Evolutionary conservation across 2,888 invertebrate genomes (phyloP).

Genomic region (Acanthosepion pharaonis): DNA sequence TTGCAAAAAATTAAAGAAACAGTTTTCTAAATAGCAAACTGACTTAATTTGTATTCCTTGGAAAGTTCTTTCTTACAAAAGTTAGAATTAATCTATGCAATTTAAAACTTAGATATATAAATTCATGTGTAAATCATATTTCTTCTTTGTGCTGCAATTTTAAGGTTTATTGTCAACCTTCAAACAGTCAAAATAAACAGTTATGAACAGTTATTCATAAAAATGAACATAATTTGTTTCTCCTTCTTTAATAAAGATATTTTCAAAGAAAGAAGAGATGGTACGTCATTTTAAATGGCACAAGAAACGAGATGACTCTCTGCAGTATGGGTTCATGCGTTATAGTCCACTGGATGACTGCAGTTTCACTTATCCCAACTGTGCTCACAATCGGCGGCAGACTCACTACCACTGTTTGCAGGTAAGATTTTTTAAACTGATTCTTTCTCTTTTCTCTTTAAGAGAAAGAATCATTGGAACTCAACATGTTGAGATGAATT

Average conservation of each 20-base stretch:
- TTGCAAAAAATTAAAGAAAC: too few species aligned
- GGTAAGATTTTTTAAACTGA: constrained; percentile 74
- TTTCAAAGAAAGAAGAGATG: constrained; percentile 98
- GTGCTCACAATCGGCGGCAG: constrained; percentile 94
- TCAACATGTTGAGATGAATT: too few species aligned
- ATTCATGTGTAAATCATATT: too few species aligned
- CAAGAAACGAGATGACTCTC: constrained; percentile 96
- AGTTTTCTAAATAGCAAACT: too few species aligned
- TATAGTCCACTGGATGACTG: constrained; percentile 97
- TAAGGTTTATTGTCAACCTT: too few species aligned
- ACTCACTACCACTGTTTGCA: constrained; percentile 98
- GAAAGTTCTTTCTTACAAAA: too few species aligned
- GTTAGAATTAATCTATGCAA: too few species aligned
- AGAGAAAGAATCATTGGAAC: too few species aligned
- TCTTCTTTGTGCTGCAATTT: too few species aligned
- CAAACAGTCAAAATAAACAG: too few species aligned
- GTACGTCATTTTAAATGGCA: constrained; percentile 99
- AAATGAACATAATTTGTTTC: background rate
- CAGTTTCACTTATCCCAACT: constrained; percentile 84
- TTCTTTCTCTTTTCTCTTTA: background rate
- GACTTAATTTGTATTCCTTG: too few species aligned
- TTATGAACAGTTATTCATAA: background rate
- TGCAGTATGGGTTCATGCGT: constrained; percentile 94
- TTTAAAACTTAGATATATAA: too few species aligned
- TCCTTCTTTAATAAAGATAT: constrained; percentile 78